Evolutionary conservation across 2,113 vertebrate species (phyloP).

Genomic region (Lasiurus borealis): DNA sequence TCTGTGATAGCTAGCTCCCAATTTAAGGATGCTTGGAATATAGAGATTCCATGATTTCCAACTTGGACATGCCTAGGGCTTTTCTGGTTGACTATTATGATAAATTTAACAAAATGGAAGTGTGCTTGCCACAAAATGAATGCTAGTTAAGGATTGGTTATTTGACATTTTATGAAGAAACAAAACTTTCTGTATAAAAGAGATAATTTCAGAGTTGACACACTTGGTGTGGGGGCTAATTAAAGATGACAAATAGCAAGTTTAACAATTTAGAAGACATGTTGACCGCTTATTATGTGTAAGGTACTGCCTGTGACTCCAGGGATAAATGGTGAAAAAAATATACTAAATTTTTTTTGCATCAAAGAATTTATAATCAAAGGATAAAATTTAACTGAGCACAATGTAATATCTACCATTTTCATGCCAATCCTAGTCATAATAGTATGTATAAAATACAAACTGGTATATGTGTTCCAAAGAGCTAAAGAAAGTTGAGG

Average conservation of each 20-base stretch:
- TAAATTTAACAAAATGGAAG: constrained; percentile 16
- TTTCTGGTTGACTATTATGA: background rate
- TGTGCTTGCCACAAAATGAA: background rate
- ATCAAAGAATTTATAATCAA: background rate
- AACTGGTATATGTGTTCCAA: background rate
- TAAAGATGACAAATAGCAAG: background rate
- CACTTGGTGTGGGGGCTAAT: background rate
- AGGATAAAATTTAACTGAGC: constrained; percentile 2
- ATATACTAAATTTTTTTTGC: background rate
- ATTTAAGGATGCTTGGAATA: background rate
- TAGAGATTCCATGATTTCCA: background rate
- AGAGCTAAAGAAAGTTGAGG: background rate
- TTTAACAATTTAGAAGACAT: background rate
- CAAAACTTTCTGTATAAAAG: background rate
- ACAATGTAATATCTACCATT: background rate
- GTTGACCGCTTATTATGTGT: background rate
- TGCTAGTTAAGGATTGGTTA: background rate
- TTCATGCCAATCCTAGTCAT: background rate
- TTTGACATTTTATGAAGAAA: background rate
- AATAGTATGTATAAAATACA: background rate
- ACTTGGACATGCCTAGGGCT: background rate
- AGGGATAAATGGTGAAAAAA: background rate
- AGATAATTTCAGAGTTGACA: background rate
- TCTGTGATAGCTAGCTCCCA: background rate
- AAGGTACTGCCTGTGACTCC: background rate